These are phyloP conservation scores for Nylanderia fulva DNA, from an alignment of 1,140 invertebrate genomes.

Conservation along the genomic window DNA sequence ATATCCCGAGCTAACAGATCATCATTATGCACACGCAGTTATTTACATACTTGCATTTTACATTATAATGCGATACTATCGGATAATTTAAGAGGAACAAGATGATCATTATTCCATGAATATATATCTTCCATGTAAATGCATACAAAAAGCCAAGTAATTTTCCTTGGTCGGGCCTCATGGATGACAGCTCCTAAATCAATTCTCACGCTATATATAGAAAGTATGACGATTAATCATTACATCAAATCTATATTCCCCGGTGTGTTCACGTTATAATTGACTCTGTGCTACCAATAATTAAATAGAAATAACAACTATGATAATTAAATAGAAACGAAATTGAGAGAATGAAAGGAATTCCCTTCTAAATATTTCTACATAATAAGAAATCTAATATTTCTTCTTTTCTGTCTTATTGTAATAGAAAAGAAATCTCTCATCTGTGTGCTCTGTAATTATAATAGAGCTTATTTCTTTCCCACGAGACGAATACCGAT, in stretches of 20 bases:
- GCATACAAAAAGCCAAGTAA: not conserved
- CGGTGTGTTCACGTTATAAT: not conserved
- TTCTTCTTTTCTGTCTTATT: not conserved
- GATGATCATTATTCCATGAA: constrained; percentile 7
- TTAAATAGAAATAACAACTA: not conserved
- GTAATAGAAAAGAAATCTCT: not conserved
- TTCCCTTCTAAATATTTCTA: not conserved
- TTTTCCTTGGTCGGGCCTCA: not conserved
- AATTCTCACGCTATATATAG: constrained; percentile 8
- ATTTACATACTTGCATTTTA: constrained; percentile 18
- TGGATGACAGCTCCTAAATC: constrained; percentile 22
- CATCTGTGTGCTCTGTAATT: not conserved
- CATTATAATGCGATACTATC: not conserved
- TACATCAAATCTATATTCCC: not conserved
- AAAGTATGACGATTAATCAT: constrained; percentile 35
- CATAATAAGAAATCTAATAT: constrained; percentile 22
- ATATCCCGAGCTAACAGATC: not conserved
- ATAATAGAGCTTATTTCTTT: not conserved
- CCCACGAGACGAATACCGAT: constrained; percentile 4
- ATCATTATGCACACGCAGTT: not conserved
- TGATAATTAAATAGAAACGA: constrained; percentile 6
- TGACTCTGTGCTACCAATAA: not conserved
- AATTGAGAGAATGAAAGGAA: not conserved
- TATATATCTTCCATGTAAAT: not conserved
- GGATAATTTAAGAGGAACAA: constrained; percentile 10